Percentiles rank a stretch among this genome's conserved stretches.
phyloP scores from a whole-genome alignment of 2,888 invertebrate species.

The Xylocampa areola region DNA sequence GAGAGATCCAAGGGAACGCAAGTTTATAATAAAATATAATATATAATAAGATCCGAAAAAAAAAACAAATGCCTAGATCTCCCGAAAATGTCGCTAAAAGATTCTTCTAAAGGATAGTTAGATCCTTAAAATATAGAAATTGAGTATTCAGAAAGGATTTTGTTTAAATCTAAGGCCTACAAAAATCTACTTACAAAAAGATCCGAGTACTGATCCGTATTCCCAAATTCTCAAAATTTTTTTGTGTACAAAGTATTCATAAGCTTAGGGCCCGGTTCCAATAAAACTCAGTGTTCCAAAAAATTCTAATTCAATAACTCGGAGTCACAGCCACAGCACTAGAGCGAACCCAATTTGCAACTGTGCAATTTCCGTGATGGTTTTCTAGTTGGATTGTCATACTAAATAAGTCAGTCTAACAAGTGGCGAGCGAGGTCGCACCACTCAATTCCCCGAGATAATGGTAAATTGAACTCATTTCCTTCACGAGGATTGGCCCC shows the following conservation, averaged over 20 bases:
- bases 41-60: too few relatives aligned
- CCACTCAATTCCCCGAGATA: slow-evolving; percentile 79
- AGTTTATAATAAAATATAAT: too few relatives aligned
- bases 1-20: too few relatives aligned
- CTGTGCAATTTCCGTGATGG: slow-evolving; percentile 72
- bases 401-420: slow-evolving; percentile 74
- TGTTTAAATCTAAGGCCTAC: too few relatives aligned
- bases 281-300: slow-evolving; percentile 36
- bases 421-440: slow-evolving; percentile 69
- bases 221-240: slow-evolving; percentile 16
- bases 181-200: background rate
- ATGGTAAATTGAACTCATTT: slow-evolving; percentile 86
- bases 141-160: too few relatives aligned
- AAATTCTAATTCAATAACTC: slow-evolving; percentile 61
- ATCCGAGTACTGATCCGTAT: background rate
- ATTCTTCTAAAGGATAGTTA: too few relatives aligned
- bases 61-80: too few relatives aligned
- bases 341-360: slow-evolving; percentile 68
- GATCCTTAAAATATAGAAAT: too few relatives aligned
- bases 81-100: too few relatives aligned
- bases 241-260: background rate
- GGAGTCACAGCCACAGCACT: slow-evolving; percentile 58
- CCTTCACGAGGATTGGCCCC: slow-evolving; percentile 71
- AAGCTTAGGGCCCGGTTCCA: slow-evolving; percentile 19
- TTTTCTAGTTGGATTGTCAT: slow-evolving; percentile 75